phyloP scores from a whole-genome alignment of 2,888 invertebrate genomes.

The Mimas tiliae region DNA sequence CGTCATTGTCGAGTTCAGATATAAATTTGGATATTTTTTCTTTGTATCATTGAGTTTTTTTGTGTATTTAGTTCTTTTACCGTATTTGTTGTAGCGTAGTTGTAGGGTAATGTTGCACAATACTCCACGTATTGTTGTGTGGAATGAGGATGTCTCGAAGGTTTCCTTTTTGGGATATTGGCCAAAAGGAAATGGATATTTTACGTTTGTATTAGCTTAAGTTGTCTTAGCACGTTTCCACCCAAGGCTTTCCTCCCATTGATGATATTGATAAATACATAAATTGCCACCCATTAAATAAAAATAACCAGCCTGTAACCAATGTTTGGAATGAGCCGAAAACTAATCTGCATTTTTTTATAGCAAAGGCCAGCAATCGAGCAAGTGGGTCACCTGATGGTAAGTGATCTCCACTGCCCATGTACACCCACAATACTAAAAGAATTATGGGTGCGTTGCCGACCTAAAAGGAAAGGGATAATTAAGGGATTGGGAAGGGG shows the following conservation, averaged over 20 bases:
- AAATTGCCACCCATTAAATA: not conserved
- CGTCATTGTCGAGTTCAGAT: slow-evolving; percentile 17
- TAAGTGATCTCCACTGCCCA: too few relatives aligned
- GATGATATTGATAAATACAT: not conserved
- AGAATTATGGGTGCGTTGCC: too few relatives aligned
- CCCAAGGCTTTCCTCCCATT: not conserved
- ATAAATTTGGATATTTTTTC: slow-evolving; percentile 1
- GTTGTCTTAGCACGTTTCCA: not conserved
- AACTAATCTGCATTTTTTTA: not conserved
- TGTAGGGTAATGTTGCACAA: too few relatives aligned
- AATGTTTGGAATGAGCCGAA: not conserved
- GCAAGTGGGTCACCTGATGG: too few relatives aligned
- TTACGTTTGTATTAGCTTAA: not conserved
- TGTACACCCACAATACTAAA: too few relatives aligned
- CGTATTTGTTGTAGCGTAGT: not conserved
- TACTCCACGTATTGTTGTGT: too few relatives aligned
- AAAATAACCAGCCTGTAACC: not conserved
- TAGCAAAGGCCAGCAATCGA: too few relatives aligned
- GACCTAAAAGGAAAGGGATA: too few relatives aligned
- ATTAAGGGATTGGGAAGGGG: too few relatives aligned
- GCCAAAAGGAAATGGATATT: not conserved
- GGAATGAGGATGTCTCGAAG: not conserved
- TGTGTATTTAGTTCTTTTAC: not conserved
- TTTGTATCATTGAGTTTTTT: slow-evolving; percentile 2
- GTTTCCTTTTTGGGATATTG: not conserved